phyloP scores from a whole-genome alignment of 2,888 invertebrate genomes.

The Lasioglossum morio region DNA sequence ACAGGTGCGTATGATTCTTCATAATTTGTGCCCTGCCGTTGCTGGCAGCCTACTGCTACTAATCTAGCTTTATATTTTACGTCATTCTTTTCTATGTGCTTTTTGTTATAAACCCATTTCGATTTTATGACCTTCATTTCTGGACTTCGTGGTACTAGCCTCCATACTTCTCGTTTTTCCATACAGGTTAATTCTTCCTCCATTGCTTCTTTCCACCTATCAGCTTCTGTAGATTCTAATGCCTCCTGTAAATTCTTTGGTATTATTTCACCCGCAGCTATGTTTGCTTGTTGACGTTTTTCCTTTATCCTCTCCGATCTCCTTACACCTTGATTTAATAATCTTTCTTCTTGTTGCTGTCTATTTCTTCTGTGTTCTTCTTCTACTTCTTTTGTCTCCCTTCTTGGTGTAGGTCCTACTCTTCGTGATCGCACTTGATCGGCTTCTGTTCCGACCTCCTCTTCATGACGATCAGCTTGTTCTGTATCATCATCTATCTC shows the following conservation, averaged over 20 bases:
- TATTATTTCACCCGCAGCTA: not conserved
- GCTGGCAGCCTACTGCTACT: not conserved
- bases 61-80: not conserved
- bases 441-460: no score
- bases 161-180: not conserved
- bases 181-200: not conserved
- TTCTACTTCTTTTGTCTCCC: not conserved
- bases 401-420: no score
- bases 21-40: not conserved
- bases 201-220: not conserved
- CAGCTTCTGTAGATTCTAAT: not conserved
- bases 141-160: not conserved
- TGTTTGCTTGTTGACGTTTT: not conserved
- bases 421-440: no score
- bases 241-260: not conserved
- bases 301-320: not conserved
- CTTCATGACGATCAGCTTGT: no score
- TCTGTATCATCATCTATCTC: no score
- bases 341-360: not conserved
- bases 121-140: not conserved
- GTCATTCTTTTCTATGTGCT: rapidly evolving
- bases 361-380: not conserved
- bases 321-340: not conserved
- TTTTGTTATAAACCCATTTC: not conserved
- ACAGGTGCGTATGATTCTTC: not conserved